These are phyloP conservation scores for Philonicus albiceps DNA, from an alignment of 2,888 invertebrate species.

Conservation along the genomic window DNA sequence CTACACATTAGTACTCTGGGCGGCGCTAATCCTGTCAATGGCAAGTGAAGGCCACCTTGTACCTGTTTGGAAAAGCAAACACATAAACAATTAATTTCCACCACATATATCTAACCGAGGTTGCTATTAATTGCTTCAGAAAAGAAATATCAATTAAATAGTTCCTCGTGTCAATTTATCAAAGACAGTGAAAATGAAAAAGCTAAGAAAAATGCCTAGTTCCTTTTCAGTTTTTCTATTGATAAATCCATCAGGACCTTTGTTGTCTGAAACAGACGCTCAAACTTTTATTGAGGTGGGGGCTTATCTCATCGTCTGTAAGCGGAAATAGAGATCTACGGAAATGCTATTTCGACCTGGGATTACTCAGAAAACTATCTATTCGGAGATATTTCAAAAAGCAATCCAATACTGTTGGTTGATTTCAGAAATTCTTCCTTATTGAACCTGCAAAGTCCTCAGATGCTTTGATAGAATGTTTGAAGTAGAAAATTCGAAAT, in stretches of 20 bases:
- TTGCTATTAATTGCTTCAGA: not conserved
- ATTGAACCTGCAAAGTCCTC: not conserved
- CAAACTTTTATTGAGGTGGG: not conserved
- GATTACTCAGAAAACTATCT: not conserved
- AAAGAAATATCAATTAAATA: not conserved
- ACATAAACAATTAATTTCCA: not conserved
- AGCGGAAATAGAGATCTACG: not conserved
- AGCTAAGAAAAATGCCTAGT: not conserved
- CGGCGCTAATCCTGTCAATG: constrained; percentile 59
- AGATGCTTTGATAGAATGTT: not conserved
- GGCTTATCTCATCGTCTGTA: not conserved
- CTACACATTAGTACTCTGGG: constrained; percentile 60
- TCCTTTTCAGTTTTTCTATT: not conserved
- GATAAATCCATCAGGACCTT: not conserved
- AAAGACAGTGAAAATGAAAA: not conserved
- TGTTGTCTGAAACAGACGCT: constrained; percentile 29
- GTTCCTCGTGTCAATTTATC: not conserved
- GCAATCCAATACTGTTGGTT: not conserved
- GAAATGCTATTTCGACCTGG: not conserved
- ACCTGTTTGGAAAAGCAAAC: constrained; percentile 53
- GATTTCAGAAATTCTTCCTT: not conserved
- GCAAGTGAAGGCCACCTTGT: constrained; percentile 62
- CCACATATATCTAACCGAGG: not conserved
- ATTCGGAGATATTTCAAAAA: not conserved
- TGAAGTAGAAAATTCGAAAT: not conserved